phyloP scores from a whole-genome alignment of 1,140 invertebrate genomes.

The Papilio glaucus region DNA sequence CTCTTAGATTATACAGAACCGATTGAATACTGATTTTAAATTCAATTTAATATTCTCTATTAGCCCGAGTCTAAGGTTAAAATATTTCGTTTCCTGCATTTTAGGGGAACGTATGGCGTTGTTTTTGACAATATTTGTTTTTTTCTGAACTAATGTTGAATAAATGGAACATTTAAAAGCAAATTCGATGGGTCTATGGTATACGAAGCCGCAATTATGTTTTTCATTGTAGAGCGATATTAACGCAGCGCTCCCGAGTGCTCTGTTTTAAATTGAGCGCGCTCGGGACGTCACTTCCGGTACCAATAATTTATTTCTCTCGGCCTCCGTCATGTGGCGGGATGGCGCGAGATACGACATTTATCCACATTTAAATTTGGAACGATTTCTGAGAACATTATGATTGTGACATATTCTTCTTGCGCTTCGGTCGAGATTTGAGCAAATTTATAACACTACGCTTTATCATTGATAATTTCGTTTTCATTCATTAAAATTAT shows the following conservation, averaged over 20 bases:
- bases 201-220: slow-evolving; percentile 43
- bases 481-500: slow-evolving; percentile 32
- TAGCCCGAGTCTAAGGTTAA: slow-evolving; percentile 59
- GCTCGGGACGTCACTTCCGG: slow-evolving; percentile 78
- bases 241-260: slow-evolving; percentile 53
- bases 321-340: slow-evolving; percentile 72
- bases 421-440: slow-evolving; percentile 42
- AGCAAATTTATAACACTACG: slow-evolving; percentile 21
- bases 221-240: slow-evolving; percentile 44
- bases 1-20: slow-evolving; percentile 62
- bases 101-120: slow-evolving; percentile 53
- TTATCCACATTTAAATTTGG: slow-evolving; percentile 76
- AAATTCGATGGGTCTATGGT: slow-evolving; percentile 45
- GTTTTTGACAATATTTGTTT: slow-evolving; percentile 57
- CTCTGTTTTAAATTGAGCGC: slow-evolving; percentile 75
- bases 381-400: slow-evolving; percentile 74
- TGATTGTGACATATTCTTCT: slow-evolving; percentile 72
- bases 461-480: slow-evolving; percentile 12
- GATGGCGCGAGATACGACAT: slow-evolving; percentile 75
- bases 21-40: slow-evolving; percentile 74
- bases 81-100: slow-evolving; percentile 67
- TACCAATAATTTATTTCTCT: slow-evolving; percentile 79
- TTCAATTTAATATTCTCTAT: slow-evolving; percentile 69
- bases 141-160: slow-evolving; percentile 38
- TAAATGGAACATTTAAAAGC: slow-evolving; percentile 46